Conservation (phyloP, 1,140 invertebrate genomes). For the Euglossa dilemma region DNA sequence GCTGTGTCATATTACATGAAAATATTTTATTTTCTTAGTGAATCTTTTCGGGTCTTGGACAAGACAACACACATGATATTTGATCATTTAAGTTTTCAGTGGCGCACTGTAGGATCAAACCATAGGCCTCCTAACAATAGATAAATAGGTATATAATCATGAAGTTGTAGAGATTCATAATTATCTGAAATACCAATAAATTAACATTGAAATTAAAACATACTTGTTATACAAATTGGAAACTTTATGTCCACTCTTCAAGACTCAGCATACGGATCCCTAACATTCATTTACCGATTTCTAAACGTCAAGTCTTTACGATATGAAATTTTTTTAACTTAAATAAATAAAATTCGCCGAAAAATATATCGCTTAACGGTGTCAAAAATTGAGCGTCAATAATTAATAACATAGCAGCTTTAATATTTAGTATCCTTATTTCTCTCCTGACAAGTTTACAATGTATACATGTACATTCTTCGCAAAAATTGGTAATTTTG, state of each 20-base stretch:
- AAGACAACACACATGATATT: slow-evolving; percentile 42
- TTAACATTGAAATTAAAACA: background rate
- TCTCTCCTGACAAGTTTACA: background rate
- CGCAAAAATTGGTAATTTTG: slow-evolving; percentile 13
- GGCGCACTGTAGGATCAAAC: slow-evolving; percentile 63
- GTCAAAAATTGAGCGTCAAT: background rate
- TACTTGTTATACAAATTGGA: background rate
- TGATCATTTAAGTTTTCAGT: slow-evolving; percentile 45
- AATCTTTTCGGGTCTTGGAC: slow-evolving; percentile 43
- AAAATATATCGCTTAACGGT: background rate
- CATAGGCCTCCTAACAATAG: slow-evolving; percentile 69
- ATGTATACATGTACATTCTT: slow-evolving; percentile 8
- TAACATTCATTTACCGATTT: background rate
- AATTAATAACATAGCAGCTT: too few species aligned
- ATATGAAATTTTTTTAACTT: background rate
- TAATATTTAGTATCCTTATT: background rate
- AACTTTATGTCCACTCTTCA: background rate
- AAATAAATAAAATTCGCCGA: background rate
- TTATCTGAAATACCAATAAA: slow-evolving; percentile 19
- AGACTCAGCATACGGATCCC: background rate
- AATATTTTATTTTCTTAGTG: slow-evolving; percentile 58
- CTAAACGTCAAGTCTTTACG: background rate
- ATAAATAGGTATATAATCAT: slow-evolving; percentile 65
- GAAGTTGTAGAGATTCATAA: slow-evolving; percentile 56
- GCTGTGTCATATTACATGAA: slow-evolving; percentile 49